Evolutionary conservation across 2,113 vertebrate species (phyloP).

Genomic region (Rhabdornis inornatus): DNA sequence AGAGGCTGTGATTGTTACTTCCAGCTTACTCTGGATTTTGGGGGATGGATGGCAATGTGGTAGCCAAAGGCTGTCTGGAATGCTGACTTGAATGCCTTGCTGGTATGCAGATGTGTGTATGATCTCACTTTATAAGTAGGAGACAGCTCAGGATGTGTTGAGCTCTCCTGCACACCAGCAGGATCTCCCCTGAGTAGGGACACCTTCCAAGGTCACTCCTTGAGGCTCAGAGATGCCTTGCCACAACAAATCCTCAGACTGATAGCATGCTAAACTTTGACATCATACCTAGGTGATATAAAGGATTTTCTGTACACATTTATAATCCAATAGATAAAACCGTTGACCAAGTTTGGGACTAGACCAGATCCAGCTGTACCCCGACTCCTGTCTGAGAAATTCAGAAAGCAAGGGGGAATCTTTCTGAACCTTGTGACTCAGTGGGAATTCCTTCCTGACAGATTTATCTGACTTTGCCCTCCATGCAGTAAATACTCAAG

Average conservation of each 20-base stretch:
- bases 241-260: background rate
- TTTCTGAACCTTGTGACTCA: background rate
- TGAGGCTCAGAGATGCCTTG: background rate
- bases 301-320: background rate
- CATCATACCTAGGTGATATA: background rate
- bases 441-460: background rate
- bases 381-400: background rate
- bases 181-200: background rate
- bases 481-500: background rate
- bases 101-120: background rate
- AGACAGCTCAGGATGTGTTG: too few species aligned
- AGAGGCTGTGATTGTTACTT: too few species aligned
- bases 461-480: background rate
- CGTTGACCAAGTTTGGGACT: background rate
- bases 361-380: background rate
- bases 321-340: background rate
- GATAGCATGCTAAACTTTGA: background rate
- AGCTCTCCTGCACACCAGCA: background rate
- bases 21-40: background rate
- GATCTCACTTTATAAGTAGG: background rate
- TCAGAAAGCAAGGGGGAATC: background rate
- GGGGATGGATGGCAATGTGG: background rate
- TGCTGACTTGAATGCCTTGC: background rate
- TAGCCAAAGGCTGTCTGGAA: background rate
- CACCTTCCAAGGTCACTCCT: background rate